These are phyloP conservation scores for Tribolium castaneum DNA, from an alignment of 1,140 invertebrate genomes.

Conservation along the genomic window DNA sequence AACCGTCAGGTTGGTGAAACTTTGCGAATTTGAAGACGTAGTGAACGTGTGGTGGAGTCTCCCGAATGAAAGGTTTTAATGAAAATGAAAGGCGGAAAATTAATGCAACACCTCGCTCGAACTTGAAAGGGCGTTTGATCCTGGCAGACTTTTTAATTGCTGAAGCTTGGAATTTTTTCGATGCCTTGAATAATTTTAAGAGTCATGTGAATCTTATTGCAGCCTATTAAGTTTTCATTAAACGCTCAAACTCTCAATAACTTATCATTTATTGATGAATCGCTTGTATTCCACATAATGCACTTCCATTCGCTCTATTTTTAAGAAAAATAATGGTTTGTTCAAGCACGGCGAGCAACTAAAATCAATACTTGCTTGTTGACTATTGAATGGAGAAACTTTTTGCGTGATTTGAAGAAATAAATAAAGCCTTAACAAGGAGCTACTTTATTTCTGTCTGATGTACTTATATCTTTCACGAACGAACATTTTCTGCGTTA, in stretches of 20 bases:
- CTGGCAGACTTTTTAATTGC: conserved; percentile 28
- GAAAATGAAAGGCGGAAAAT: not conserved
- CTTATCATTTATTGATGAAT: too few relatives aligned
- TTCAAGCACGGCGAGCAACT: conserved; percentile 1
- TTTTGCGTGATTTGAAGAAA: conserved; percentile 33
- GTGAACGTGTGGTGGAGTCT: not conserved
- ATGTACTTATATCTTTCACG: conserved; percentile 7
- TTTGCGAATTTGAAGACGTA: not conserved
- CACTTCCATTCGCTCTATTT: not conserved
- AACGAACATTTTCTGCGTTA: conserved; percentile 1
- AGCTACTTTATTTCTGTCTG: conserved; percentile 16
- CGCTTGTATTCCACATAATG: not conserved
- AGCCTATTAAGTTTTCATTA: conserved; percentile 32
- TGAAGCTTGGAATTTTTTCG: conserved; percentile 19
- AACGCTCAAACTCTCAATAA: not conserved
- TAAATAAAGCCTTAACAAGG: conserved; percentile 38
- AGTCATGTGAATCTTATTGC: conserved; percentile 19
- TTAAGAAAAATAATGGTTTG: not conserved
- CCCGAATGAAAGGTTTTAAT: not conserved
- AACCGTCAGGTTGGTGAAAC: not conserved
- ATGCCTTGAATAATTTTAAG: conserved; percentile 23
- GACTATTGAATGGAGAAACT: not conserved
- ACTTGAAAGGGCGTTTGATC: not conserved
- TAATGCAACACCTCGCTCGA: conserved; percentile 7
- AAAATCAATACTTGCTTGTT: conserved; percentile 22